Base-by-base conservation (phyloP, 2,888 invertebrate species). In the Fissipunctia ypsillon region DNA sequence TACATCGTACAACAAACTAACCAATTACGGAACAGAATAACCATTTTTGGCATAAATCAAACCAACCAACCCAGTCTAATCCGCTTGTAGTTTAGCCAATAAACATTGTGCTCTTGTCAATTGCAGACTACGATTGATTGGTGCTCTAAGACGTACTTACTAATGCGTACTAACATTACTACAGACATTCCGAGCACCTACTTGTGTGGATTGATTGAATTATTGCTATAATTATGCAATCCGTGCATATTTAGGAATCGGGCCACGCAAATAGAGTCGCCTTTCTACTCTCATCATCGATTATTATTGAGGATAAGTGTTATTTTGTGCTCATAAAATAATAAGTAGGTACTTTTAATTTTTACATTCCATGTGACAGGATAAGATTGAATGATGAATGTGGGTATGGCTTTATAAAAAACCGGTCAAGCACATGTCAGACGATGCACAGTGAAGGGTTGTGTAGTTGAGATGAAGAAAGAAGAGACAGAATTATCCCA, bases 81-180 rank as follows among this genome's bases (percentile, higher is more conserved):
- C 81, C 56, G 35, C 60, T 59, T 63, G 56, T 75, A 73, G 63
- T 77, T 80, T 67, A 80, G 68, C 78, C 79, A 85, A 85, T 84
- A 84, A 80, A 85, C 81, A 78, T 59, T 63, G 65, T 80, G 75
- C 57, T 71, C 28, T 75, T 84, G 84, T 85, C 89, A 89, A 88
- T 88, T 88, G n/a, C n/a, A n/a, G n/a, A 88, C 59, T 48, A 65
- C 76, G 83, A 87, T 87, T 87, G 86, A 89, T 88, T 84, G 87
- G 84, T 84, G 75, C 82, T 75, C 80, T 81, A 81, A 83, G 81
- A 81, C 66, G 71, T 74, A 25, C 41, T 38, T 16, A 69, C 63
- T 64, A 79, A 79, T 78, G 28, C 57, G 22, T 50, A 16, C 48
- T 69, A 65, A 71, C 59, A 60, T 64, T 52, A 48, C 70, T 56